Base-by-base conservation (phyloP, 1,140 invertebrate genomes). In the Dendroctonus ponderosae region DNA sequence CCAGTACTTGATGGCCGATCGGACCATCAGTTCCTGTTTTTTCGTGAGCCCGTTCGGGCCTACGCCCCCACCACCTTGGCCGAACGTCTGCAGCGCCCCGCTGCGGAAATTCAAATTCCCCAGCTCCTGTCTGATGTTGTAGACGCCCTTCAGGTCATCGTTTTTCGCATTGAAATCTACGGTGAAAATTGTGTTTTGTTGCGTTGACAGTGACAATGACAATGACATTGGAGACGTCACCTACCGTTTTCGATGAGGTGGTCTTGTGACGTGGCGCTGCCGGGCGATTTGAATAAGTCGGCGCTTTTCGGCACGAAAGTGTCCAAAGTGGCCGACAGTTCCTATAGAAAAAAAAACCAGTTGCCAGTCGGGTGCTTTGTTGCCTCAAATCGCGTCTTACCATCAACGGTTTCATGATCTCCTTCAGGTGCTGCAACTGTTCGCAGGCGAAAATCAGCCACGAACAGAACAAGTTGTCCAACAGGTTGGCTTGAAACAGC, bases 1-100 rank as follows among this genome's bases (percentile, higher is more conserved):
- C 91, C 91, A 93, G 73, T 93, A 92, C 72, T 92, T 92, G 63
- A 92, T 93, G 48, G 90, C 90, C 40, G 90, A 91, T 70, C 90
- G 81, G 0, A 91, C 90, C 73, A 91, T 80, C 78, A 91, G 84
- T 75, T 92, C 90, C 77, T 92, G 90, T 73, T 92, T 92, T 74
- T 89, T 89, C 1, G 88, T 89, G 26, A 93, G 78, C 0, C 89
- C 89, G 73, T 92, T 92, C 0, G 90, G 89, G 12, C 84, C 83
- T 11, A 83, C 81, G 0, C 80, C 80, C 62, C 88, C 89, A 5
- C 82, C 82, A 6, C 76, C 74, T 56, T 67, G 67, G 0, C 79
- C 81, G 70, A 87, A 87, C 26, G 80, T 85, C 73, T 87, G 85
- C n/a, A 87, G 74, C 61, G 85, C 85, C 0, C 85, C 86, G 0